Evolutionary conservation across 2,888 invertebrate species (phyloP).

Genomic region (Coremacera marginata): DNA sequence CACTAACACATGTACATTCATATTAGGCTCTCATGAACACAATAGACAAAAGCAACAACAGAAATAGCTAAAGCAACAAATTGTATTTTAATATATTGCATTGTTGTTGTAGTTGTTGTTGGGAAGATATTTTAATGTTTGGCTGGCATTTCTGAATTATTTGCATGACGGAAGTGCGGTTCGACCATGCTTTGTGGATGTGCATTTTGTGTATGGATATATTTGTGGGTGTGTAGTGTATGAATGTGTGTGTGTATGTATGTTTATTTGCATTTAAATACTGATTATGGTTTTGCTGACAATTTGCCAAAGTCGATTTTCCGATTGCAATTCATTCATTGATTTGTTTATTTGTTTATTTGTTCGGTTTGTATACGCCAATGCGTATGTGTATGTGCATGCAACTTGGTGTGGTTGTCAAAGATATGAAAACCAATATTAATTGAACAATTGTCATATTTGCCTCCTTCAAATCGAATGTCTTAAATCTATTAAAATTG

Average conservation of each 20-base stretch:
- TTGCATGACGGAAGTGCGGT: constrained; percentile 27
- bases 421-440: neutral
- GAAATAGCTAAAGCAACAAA: constrained; percentile 53
- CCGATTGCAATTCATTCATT: constrained; percentile 52
- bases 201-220: neutral
- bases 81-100: neutral
- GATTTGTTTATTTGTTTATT: constrained; percentile 13
- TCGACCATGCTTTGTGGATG: neutral
- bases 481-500: too few relatives aligned
- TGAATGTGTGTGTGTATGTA: neutral
- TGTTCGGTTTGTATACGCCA: neutral
- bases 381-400: neutral
- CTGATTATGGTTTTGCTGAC: constrained; percentile 41
- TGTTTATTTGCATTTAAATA: constrained; percentile 16
- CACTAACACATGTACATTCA: constrained; percentile 53
- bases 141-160: constrained; percentile 33
- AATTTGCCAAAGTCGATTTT: constrained; percentile 34
- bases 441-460: neutral
- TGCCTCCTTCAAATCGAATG: neutral
- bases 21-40: constrained; percentile 46
- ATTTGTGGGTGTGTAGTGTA: neutral
- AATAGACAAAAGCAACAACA: constrained; percentile 19
- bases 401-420: neutral
- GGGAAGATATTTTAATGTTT: constrained; percentile 32
- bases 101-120: constrained; percentile 5